A percentile compares a stretch with the other conserved stretches of the same genome.
These are phyloP conservation scores for Brachyopa scutellaris DNA, from an alignment of 2,888 invertebrate genomes.

Conservation along the genomic window DNA sequence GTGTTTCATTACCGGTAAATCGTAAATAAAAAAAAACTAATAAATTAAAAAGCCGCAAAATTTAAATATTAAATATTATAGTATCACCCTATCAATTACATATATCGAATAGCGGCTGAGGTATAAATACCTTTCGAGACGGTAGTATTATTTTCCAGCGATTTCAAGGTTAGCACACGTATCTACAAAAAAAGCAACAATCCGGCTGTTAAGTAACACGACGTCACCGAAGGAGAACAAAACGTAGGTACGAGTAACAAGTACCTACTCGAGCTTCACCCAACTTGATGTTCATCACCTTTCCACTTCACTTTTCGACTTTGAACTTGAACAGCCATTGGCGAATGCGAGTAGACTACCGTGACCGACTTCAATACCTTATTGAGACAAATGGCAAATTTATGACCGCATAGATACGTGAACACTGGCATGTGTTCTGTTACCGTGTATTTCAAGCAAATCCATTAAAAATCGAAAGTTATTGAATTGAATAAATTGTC, in stretches of 20 bases:
- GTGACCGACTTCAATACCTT: not conserved
- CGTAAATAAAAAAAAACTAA: not conserved
- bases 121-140: too few relatives aligned
- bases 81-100: too few relatives aligned
- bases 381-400: not conserved
- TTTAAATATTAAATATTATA: too few relatives aligned
- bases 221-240: not conserved
- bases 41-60: not conserved
- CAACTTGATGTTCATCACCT: not conserved
- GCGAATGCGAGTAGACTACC: not conserved
- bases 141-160: too few relatives aligned
- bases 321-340: slow-evolving; percentile 29
- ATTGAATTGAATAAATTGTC: not conserved
- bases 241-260: too few relatives aligned
- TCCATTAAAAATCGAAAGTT: slow-evolving; percentile 5
- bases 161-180: too few relatives aligned
- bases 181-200: too few relatives aligned
- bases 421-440: slow-evolving; percentile 17
- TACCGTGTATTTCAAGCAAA: not conserved
- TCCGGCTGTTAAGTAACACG: too few relatives aligned
- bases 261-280: not conserved
- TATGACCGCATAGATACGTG: slow-evolving; percentile 6
- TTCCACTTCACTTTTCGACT: slow-evolving; percentile 5
- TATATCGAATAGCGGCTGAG: too few relatives aligned
- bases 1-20: not conserved